Evolutionary conservation across 2,113 vertebrate genomes (phyloP), one percentile per base, ranked within the genome.

Genomic region (Bubalus kerabau): DNA sequence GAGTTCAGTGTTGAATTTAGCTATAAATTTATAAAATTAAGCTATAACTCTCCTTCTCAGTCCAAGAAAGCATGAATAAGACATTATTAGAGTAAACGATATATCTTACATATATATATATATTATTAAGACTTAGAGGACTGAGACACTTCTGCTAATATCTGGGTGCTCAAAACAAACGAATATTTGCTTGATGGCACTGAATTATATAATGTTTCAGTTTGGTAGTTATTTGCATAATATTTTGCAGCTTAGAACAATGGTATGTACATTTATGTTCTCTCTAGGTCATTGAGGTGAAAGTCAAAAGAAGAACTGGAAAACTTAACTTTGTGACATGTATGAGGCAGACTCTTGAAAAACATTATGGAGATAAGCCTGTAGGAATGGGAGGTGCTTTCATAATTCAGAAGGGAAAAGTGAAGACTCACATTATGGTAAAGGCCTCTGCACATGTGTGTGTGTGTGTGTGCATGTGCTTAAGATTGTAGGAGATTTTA

Each of bases 381-480:
- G 98, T 99, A 92, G 99, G 99, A 23, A 99, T 99, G 97, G 99
- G 99, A 50, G 99, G 99, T 32, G 99, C 99, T 0, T 99, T 99
- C 95, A 10, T 99, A 93, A 99, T 99, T 98, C 99, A 99, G 98
- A 99, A 99, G 90, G 99, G 99, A 86, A 99, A 99, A 98, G 99
- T 99, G 81, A 99, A 99, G 98, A 99, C 99, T 98, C 99, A 99
- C 82, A 97, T 99, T 81, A 99, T 99, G 99, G 99, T 99, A 99
- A 36, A 98, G 92, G 40, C 14, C 40, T 56, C 2, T 7, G 5
- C 67, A 43, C 19, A 0, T 60, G 3, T 11, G 7, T 67, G 40
- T 60, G 3, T 74, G 9, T 21, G 3, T 48, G 3, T 10, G 6
- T 43, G 11, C 56, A 67, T 0, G 0, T 54, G 15, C 62, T 86